These are phyloP conservation scores for Spermophilus dauricus DNA, from an alignment of 2,113 vertebrate genomes.

Conservation along the genomic window DNA sequence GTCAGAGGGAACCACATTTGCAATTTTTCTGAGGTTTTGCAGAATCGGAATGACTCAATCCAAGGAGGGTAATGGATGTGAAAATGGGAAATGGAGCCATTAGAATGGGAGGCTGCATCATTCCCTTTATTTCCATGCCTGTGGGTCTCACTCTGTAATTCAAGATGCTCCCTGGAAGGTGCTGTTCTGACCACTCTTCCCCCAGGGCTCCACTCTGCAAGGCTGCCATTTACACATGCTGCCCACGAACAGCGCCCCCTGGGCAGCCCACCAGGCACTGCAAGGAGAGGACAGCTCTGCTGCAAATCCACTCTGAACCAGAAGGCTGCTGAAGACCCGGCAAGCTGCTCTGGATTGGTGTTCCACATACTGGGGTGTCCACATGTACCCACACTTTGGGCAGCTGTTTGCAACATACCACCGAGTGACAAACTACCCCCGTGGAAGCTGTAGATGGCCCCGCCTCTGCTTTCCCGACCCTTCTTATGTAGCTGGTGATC, in stretches of 20 bases:
- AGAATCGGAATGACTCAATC: background rate
- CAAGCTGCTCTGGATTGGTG: rapidly evolving
- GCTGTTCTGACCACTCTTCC: background rate
- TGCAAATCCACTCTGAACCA: background rate
- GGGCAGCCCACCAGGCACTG: rapidly evolving
- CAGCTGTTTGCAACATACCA: background rate
- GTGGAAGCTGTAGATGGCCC: rapidly evolving
- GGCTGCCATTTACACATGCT: background rate
- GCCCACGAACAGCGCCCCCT: background rate
- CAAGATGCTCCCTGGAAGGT: background rate
- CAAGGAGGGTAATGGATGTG: conserved; percentile 5
- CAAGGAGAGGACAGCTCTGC: rapidly evolving
- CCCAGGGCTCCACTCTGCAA: rapidly evolving
- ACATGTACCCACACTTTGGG: background rate
- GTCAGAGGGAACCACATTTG: background rate
- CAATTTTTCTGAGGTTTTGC: conserved; percentile 42
- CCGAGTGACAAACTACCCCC: rapidly evolving
- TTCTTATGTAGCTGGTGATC: background rate
- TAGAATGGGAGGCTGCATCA: background rate
- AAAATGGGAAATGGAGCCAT: background rate
- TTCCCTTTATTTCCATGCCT: background rate
- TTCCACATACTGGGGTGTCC: rapidly evolving
- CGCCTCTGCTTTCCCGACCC: rapidly evolving
- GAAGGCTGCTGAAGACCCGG: background rate
- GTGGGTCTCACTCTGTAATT: background rate